Base-by-base conservation (phyloP, 2,888 invertebrate genomes). In the Zhengitettix transpicula region DNA sequence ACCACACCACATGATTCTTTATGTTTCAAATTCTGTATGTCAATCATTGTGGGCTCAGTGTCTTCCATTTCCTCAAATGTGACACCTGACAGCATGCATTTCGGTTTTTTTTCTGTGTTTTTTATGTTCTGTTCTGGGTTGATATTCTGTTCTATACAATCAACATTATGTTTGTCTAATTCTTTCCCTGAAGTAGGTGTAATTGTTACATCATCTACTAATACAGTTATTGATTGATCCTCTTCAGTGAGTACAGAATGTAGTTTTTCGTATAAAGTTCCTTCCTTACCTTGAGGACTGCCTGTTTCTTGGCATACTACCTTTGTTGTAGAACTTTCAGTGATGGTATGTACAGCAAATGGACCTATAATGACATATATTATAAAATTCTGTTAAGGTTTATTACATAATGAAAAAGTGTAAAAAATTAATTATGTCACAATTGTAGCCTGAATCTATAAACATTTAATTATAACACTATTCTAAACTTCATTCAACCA, bases 261-360 rank as follows among this genome's bases (percentile, higher is more conserved):
- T 53, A 14, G 16, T 28, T 28, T 28, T 59, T 41, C 59, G 16
- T 52, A 15, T 11, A 44, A n/a, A 16, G 14, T 42, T 15, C 54
- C 47, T 59, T 42, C 8, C 53, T 53, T 10, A 56, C 11, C 14
- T 52, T 53, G 11, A 40, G n/a, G 10, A 14, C 56, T 55, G 42
- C 52, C 40, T 57, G 53, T 14, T 67, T 79, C 78, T 66, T 80
- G 80, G 67, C 79, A 80, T 71, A 77, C 78, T 62, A 81, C 76
- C 62, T 79, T 77, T 55, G 78, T 79, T 58, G 81, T 77, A 58
- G 77, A 80, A 78, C 81, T 79, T 78, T 80, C 81, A 76, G 81
- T 81, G 72, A 82, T 77, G 66, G 79, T 78, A 72, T 79, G 82
- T 67, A 79, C 78, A 77, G 82, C 82, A 65, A 81, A 81, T 66